A percentile compares a stretch with the other conserved stretches of the same genome.
Conservation (phyloP, 2,888 invertebrate genomes). For the Meta bourneti region DNA sequence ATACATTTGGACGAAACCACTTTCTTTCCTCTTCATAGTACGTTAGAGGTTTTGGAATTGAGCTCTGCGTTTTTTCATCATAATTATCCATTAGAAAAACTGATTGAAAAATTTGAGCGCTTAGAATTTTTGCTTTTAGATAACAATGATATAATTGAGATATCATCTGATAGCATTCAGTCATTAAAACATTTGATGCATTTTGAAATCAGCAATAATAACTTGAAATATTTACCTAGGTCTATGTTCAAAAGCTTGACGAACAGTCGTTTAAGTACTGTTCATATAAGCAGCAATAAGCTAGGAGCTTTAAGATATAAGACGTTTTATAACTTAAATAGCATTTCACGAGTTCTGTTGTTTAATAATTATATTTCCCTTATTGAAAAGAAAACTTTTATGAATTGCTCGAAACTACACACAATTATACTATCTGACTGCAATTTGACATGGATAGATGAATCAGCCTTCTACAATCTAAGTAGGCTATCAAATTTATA, state of each 20-base stretch:
- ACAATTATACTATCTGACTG: conserved; percentile 92
- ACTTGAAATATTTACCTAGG: conserved; percentile 86
- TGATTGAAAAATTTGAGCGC: conserved; percentile 40
- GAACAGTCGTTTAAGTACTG: conserved; percentile 85
- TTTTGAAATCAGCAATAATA: conserved; percentile 92
- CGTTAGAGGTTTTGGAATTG: conserved; percentile 90
- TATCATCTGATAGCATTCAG: conserved; percentile 87
- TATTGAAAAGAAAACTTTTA: conserved; percentile 87
- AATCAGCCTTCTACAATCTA: conserved; percentile 88
- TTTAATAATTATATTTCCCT: conserved; percentile 87
- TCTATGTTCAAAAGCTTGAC: conserved; percentile 86
- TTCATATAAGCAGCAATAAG: conserved; percentile 91
- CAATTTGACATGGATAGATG: conserved; percentile 87
- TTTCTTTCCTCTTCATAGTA: conserved; percentile 81
- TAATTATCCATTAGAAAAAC: conserved; percentile 14
- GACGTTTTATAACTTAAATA: conserved; percentile 87
- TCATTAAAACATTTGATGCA: conserved; percentile 89
- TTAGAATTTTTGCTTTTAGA: conserved; percentile 78
- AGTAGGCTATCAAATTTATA: conserved; percentile 89
- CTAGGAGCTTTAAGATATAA: conserved; percentile 85
- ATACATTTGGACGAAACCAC: conserved; percentile 57
- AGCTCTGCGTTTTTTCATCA: conserved; percentile 85
- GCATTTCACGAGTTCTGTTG: conserved; percentile 88
- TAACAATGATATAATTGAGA: conserved; percentile 88
- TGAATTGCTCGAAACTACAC: conserved; percentile 88